Conservation (phyloP, 1,140 invertebrate genomes). For the Vollenhovia emeryi region DNA sequence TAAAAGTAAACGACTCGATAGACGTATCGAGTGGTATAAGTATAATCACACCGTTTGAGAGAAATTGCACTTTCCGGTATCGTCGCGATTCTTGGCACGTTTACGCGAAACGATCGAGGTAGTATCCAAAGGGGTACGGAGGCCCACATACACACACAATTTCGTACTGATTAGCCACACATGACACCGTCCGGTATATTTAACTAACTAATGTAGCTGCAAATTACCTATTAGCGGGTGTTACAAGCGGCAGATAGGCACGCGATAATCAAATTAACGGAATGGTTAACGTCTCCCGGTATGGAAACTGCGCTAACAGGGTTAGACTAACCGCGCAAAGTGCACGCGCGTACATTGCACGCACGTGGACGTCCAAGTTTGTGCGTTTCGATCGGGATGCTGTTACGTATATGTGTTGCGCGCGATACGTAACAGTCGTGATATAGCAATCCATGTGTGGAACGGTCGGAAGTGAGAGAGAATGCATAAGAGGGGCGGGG, state of each 20-base stretch:
- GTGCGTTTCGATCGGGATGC: conserved; percentile 22
- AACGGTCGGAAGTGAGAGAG: conserved; percentile 35
- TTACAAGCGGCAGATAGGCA: conserved; percentile 71
- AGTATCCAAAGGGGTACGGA: conserved; percentile 6
- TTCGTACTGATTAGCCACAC: conserved; percentile 73
- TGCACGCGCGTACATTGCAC: conserved; percentile 82
- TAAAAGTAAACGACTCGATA: too few relatives aligned
- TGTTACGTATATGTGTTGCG: background rate
- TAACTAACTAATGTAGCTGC: conserved; percentile 77
- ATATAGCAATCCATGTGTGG: conserved; percentile 30
- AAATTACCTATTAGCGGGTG: conserved; percentile 80
- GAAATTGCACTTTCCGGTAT: background rate
- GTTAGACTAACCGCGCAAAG: conserved; percentile 74
- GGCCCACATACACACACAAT: conserved; percentile 72
- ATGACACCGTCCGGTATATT: conserved; percentile 70
- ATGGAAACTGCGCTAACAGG: conserved; percentile 69
- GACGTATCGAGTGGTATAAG: too few relatives aligned
- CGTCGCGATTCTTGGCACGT: conserved; percentile 22
- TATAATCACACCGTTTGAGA: background rate
- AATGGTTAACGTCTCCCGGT: conserved; percentile 75
- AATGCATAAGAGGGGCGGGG: background rate
- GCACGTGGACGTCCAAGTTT: conserved; percentile 74
- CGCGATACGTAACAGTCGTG: background rate
- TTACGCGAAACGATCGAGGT: background rate
- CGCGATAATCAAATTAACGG: conserved; percentile 78